phyloP scores from a whole-genome alignment of 2,797 vertebrate species.

The Parauchenoglanis ngamensis region DNA sequence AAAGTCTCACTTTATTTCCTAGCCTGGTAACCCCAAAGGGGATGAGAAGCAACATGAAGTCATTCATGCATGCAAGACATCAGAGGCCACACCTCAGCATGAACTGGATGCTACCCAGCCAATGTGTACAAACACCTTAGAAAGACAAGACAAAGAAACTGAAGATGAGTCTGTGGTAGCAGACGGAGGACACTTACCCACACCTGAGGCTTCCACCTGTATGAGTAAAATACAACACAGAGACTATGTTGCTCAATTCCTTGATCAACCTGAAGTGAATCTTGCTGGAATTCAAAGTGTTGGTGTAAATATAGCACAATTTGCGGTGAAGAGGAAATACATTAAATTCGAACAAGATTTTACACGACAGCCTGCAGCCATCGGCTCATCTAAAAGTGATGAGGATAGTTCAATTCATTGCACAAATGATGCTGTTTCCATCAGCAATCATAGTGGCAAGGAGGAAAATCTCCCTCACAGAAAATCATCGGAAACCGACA shows the following conservation, averaged over 20 bases:
- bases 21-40: conserved; percentile 26
- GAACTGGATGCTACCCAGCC: neutral
- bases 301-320: conserved; percentile 63
- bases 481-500: conserved; percentile 53
- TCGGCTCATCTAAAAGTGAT: conserved; percentile 44
- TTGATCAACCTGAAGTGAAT: neutral
- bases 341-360: conserved; percentile 34
- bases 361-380: conserved; percentile 34
- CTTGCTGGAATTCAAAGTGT: conserved; percentile 12
- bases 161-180: neutral
- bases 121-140: neutral
- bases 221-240: neutral
- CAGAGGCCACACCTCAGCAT: conserved; percentile 1
- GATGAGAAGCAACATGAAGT: conserved; percentile 28
- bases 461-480: conserved; percentile 63
- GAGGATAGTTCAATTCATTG: conserved; percentile 17
- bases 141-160: neutral
- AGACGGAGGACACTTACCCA: neutral
- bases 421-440: neutral
- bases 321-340: conserved; percentile 56
- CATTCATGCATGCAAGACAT: neutral
- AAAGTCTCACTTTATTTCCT: neutral
- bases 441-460: conserved; percentile 53
- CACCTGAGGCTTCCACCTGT: neutral
- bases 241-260: neutral